Percentiles rank a stretch among this genome's conserved stretches.
These are phyloP conservation scores for Lepidocyrtinus sp. DNA, from an alignment of 2,888 invertebrate genomes.

Conservation along the genomic window DNA sequence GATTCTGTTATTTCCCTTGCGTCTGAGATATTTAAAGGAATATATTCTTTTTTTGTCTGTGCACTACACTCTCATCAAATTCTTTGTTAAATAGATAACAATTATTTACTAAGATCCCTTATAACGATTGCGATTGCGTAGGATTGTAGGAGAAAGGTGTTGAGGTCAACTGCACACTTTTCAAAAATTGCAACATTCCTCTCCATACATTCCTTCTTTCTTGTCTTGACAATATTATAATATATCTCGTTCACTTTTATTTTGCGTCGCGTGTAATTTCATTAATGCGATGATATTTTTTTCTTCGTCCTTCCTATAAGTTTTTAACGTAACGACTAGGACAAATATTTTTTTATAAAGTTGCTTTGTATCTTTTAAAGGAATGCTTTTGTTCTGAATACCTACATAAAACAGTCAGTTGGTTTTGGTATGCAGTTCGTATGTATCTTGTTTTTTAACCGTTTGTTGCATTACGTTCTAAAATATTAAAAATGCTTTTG, in stretches of 20 bases:
- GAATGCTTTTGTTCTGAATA: slow-evolving; percentile 62
- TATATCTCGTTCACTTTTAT: slow-evolving; percentile 17
- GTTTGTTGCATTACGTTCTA: slow-evolving; percentile 29
- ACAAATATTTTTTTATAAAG: slow-evolving; percentile 53
- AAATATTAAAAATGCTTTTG: background rate
- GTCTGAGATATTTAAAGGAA: slow-evolving; percentile 52
- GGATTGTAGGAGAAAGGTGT: slow-evolving; percentile 50
- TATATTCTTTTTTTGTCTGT: slow-evolving; percentile 41
- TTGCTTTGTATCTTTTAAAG: slow-evolving; percentile 62
- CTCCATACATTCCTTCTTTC: slow-evolving; percentile 44
- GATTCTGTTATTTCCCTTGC: slow-evolving; percentile 7
- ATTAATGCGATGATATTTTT: slow-evolving; percentile 54
- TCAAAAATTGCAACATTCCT: slow-evolving; percentile 40
- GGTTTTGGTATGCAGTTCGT: too few species aligned
- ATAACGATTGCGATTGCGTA: slow-evolving; percentile 26
- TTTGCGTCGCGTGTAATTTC: slow-evolving; percentile 51
- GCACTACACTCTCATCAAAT: slow-evolving; percentile 1
- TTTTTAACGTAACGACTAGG: slow-evolving; percentile 54
- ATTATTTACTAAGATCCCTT: slow-evolving; percentile 35
- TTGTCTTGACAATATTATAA: background rate
- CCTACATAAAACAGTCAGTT: slow-evolving; percentile 60
- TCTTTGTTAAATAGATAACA: slow-evolving; percentile 20
- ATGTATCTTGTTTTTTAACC: slow-evolving; percentile 21
- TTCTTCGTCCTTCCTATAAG: slow-evolving; percentile 22
- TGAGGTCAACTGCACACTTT: slow-evolving; percentile 28